Conservation (phyloP, 1,140 invertebrate species). For the Temnothorax curvispinosus region DNA sequence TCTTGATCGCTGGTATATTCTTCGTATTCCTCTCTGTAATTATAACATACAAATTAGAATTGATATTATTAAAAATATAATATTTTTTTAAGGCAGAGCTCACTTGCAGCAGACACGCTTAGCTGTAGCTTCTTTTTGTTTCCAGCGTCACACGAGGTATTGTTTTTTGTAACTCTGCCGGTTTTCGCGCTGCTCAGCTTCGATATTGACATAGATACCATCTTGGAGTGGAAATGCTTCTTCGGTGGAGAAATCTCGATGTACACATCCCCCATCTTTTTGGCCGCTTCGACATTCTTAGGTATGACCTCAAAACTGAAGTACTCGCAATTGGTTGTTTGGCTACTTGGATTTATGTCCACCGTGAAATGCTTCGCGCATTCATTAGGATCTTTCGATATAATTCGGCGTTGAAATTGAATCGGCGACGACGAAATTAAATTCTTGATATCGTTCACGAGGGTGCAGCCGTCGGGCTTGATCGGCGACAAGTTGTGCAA, state of each 20-base stretch:
- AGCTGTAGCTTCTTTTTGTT: constrained; percentile 69
- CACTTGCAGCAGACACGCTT: constrained; percentile 25
- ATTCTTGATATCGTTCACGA: neutral
- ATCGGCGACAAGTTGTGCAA: constrained; percentile 24
- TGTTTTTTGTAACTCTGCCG: constrained; percentile 77
- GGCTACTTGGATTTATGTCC: neutral
- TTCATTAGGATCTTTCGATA: constrained; percentile 8
- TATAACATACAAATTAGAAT: constrained; percentile 47
- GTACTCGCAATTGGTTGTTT: neutral
- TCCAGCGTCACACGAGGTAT: constrained; percentile 44
- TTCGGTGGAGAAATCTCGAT: constrained; percentile 79
- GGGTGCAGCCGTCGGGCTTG: neutral
- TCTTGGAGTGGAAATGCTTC: constrained; percentile 19
- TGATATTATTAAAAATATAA: constrained; percentile 19
- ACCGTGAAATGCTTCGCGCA: neutral
- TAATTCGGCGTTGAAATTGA: neutral
- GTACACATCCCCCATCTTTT: constrained; percentile 58
- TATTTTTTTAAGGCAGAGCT: constrained; percentile 5
- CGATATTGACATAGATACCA: constrained; percentile 41
- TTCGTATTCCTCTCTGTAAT: constrained; percentile 61
- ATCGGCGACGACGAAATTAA: constrained; percentile 65
- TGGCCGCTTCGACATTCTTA: neutral
- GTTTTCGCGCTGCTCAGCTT: constrained; percentile 62
- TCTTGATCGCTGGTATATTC: constrained; percentile 69
- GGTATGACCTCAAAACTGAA: constrained; percentile 1